A percentile compares a stretch with the other conserved stretches of the same genome.
These are phyloP conservation scores for Grus americana DNA, from an alignment of 2,113 vertebrate genomes.

Conservation along the genomic window DNA sequence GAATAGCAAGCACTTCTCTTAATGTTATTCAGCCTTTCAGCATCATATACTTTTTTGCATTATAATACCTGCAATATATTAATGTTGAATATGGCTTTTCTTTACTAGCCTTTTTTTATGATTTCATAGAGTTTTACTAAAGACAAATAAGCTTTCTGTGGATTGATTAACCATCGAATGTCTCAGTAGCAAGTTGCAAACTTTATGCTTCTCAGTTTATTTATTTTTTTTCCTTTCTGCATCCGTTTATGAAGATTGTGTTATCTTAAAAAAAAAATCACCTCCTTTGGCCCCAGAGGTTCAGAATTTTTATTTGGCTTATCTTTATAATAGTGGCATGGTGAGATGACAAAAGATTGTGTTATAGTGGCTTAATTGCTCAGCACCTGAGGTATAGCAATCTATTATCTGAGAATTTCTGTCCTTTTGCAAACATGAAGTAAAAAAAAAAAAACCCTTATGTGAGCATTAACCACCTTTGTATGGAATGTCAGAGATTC, in stretches of 20 bases:
- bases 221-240: background rate
- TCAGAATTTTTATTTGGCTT: background rate
- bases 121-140: background rate
- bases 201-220: background rate
- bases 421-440: accelerated
- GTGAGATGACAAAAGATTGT: background rate
- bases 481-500: background rate
- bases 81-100: background rate
- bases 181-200: background rate
- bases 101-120: background rate
- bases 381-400: background rate
- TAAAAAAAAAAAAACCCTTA: background rate
- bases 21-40: background rate
- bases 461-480: background rate
- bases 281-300: background rate
- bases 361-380: background rate
- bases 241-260: background rate
- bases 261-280: background rate
- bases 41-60: background rate
- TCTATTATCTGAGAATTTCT: background rate
- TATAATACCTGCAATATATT: background rate
- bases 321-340: background rate
- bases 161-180: background rate
- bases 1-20: background rate
- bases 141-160: background rate